Percentiles rank a stretch among this genome's conserved stretches.
Conservation (phyloP, 2,113 vertebrate species). For the Pseudolaguvia tuberculata region DNA sequence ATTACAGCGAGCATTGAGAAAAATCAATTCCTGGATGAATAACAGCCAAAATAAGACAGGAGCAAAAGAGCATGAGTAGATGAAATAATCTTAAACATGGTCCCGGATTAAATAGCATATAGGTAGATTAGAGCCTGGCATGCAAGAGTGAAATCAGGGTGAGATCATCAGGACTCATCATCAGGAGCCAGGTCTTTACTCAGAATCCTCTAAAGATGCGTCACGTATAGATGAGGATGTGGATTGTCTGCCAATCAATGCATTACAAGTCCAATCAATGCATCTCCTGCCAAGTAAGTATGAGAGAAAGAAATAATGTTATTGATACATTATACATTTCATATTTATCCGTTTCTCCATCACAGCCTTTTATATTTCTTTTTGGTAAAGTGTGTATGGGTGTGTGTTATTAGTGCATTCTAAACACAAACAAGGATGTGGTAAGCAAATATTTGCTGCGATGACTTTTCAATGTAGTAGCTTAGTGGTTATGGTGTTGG, state of each 20-base stretch:
- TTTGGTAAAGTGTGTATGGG: too few species aligned
- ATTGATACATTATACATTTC: too few species aligned
- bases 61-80: background rate
- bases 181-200: conserved; percentile 16
- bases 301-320: too few species aligned
- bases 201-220: conserved; percentile 9
- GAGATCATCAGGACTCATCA: background rate
- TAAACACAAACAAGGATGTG: too few species aligned
- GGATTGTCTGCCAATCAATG: conserved; percentile 6
- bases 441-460: too few species aligned
- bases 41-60: conserved; percentile 8
- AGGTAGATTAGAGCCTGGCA: conserved; percentile 6
- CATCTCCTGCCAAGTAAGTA: background rate
- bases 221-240: background rate
- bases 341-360: too few species aligned
- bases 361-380: too few species aligned
- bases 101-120: background rate
- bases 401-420: too few species aligned
- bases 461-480: too few species aligned
- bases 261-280: background rate
- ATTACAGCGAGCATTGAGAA: background rate
- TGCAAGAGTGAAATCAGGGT: conserved; percentile 20
- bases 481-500: too few species aligned
- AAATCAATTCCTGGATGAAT: conserved; percentile 27
- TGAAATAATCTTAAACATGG: conserved; percentile 6